Base-by-base conservation (phyloP, 2,888 invertebrate species). In the Watsonalla binaria region DNA sequence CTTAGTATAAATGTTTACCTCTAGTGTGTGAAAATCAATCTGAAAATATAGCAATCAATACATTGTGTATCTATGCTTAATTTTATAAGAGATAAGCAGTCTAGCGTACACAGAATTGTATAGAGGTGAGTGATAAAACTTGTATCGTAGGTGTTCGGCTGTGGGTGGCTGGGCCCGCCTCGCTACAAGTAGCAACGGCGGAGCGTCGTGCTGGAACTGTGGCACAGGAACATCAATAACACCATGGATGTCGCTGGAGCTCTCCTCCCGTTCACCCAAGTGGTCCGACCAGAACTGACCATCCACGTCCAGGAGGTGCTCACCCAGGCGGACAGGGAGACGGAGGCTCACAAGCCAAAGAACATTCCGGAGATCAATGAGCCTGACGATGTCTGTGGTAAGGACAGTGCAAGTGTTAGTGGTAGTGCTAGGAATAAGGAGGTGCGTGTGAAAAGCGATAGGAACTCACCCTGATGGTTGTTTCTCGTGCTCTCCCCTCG, bases 131-230 rank as follows among this genome's bases (percentile, higher is more conserved):
- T n/a, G n/a, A 35, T 45, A 24, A 46, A 24, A 1, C 11, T 46
- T 15, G n/a, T 13, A 33, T 5, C 35, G 0, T 92, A 95, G 89
- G 87, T 94, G 73, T 92, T 94, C 88, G 94, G 94, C 51, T 94
- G 94, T 79, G 93, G 94, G 50, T 93, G 94, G 93, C 90, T 94
- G 52, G 94, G 93, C 0, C 93, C 93, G 24, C 91, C 92, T 13
- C 83, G 92, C 63, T 93, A 92, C 87, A 93, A 93, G 92, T 93
- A 93, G 92, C 92, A 92, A 81, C 86, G 91, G 86, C 88, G 91
- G 68, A 91, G 91, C 78, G 90, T 91, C 72, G 91, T 92, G 90
- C 90, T 91, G 45, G 91, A 91, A 76, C 76, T 91, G 59, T 91
- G 91, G 91, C 91, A 92, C 85, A 78, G 90, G 51, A 91, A 91